Evolutionary conservation across 2,888 invertebrate species (phyloP), one percentile per base, ranked within the genome.

Genomic region (Neoaliturus tenellus): DNA sequence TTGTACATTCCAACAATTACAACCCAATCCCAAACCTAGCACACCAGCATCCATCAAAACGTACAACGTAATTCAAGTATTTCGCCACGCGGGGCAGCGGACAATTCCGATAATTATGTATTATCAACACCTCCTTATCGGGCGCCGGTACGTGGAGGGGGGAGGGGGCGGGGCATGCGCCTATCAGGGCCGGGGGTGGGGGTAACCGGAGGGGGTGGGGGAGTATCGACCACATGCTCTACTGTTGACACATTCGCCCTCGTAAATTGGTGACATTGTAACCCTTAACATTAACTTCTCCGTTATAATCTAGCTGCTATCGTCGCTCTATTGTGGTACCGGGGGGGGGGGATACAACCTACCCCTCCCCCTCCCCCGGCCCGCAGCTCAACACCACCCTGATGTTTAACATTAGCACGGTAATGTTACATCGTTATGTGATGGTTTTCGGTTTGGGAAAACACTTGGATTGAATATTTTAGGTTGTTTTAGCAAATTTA

Each of bases 281-380:
- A 62, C 83, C 75, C 75, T 39, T 35, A 41, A 31, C 41, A 78
- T 83, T 83, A 75, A 75, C 83, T 78, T 73, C 83, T 75, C 58
- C 41, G 62, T 83, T 73, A 75, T 75, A 58, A 58, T 62, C 71
- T 62, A 82, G 69, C 69, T 71, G 51, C 58, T 75, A 55, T 51
- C 81, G 58, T 87, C 88, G 44, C 88, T 88, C 85, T 85, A 87
- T 81, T 75, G 83, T 58, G 58, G 67, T 44, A 41, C 81, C 20
- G 3, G 6, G 2, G 62, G 62, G 25, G 8, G 62, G 25, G 28
- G 62, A 31, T 25, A 28, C 8, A 12, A 6, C 20, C 12, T 8
- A 39, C n/a, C 80, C 78, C 23, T 35, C 69, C 80, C 28, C 73
- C 67, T 35, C 73, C 81, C 41, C 80, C 44, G 10, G 44, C 2